These are phyloP conservation scores for Antedon mediterranea DNA, from an alignment of 53 echinoderm and acorn worm genomes.

Conservation along the genomic window DNA sequence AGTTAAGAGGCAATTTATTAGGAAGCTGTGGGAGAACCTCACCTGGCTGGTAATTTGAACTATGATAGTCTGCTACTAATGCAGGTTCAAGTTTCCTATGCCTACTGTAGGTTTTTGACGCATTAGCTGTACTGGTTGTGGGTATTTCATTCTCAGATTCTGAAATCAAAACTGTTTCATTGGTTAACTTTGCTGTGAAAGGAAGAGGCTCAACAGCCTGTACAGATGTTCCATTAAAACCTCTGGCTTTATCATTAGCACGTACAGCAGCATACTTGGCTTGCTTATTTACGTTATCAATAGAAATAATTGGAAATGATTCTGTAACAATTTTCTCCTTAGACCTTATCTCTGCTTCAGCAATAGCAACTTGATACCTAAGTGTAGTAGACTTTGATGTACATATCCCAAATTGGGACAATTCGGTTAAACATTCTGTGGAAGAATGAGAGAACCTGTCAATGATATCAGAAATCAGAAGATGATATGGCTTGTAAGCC, in stretches of 20 bases:
- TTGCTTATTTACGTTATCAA: neutral
- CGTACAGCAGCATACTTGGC: neutral
- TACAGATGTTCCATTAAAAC: neutral
- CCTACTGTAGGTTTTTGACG: neutral
- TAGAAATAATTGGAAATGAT: neutral
- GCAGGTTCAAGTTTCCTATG: neutral
- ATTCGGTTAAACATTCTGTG: neutral
- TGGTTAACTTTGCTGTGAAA: neutral
- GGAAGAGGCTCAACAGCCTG: neutral
- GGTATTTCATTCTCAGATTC: neutral
- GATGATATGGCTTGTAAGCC: neutral
- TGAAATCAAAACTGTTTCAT: neutral
- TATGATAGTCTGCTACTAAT: neutral
- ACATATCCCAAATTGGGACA: neutral
- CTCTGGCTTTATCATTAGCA: neutral
- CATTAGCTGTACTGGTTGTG: too few species aligned
- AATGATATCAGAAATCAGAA: neutral
- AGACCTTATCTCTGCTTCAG: neutral
- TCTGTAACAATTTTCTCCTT: neutral
- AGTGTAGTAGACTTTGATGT: neutral
- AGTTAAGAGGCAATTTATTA: neutral
- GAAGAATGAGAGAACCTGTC: neutral
- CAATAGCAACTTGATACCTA: neutral
- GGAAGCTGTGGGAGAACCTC: neutral
- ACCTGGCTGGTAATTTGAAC: neutral